phyloP scores from a whole-genome alignment of 92 coral and sea anemone genomes.

The Isaurus tuberculatus region DNA sequence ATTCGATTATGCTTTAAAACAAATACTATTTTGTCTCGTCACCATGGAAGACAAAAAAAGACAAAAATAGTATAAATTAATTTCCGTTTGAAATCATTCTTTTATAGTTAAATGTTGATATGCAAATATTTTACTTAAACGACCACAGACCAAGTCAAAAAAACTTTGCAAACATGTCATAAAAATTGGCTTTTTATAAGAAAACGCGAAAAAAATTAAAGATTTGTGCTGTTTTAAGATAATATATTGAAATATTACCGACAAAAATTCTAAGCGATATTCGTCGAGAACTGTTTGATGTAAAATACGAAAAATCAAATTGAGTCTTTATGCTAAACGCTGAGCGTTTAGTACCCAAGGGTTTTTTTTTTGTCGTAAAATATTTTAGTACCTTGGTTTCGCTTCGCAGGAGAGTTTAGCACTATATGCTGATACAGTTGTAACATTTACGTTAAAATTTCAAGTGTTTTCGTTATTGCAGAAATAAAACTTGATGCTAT shows the following conservation, averaged over 20 bases:
- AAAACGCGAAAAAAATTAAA: not conserved
- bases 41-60: not conserved
- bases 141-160: not conserved
- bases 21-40: not conserved
- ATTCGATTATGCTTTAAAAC: not conserved
- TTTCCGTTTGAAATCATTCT: constrained; percentile 1
- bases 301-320: no score
- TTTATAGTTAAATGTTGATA: constrained; percentile 3
- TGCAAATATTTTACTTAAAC: constrained; percentile 29
- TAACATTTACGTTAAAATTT: no score
- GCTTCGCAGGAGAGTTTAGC: no score
- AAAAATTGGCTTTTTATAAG: not conserved
- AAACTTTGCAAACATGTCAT: not conserved
- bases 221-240: not conserved
- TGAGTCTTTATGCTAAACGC: not conserved
- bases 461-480: no score
- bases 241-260: not conserved
- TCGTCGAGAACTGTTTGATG: not conserved
- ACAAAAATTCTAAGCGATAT: not conserved
- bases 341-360: not conserved
- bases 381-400: no score
- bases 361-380: no score
- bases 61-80: not conserved
- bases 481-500: no score
- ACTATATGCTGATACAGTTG: no score